Conservation (phyloP, 2,113 vertebrate genomes). For the Albula goreensis region DNA sequence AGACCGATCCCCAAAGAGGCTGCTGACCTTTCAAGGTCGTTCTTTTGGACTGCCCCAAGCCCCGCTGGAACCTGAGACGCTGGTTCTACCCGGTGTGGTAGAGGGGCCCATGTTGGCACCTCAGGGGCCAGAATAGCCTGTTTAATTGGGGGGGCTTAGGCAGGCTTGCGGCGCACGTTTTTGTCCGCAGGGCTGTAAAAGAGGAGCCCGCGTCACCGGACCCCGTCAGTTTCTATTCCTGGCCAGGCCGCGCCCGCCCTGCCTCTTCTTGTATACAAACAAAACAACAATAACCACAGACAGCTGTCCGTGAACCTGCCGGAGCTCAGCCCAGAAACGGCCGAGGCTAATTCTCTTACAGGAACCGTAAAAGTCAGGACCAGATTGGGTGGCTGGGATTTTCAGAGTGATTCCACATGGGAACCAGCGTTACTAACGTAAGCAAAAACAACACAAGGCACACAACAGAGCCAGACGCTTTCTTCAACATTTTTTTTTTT, state of each 20-base stretch:
- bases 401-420: background rate
- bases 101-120: background rate
- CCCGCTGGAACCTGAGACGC: background rate
- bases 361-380: background rate
- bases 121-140: background rate
- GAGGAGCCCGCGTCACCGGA: no score
- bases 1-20: background rate
- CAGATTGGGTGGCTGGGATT: background rate
- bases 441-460: background rate
- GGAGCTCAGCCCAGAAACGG: background rate
- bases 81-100: background rate
- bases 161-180: background rate
- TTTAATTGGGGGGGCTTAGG: background rate
- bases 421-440: background rate
- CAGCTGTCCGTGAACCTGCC: background rate
- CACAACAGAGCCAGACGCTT: background rate
- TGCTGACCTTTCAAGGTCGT: background rate
- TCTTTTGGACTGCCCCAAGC: background rate
- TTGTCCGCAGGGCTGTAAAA: background rate
- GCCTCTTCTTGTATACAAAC: slow-evolving; percentile 12
- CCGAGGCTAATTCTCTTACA: background rate
- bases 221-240: slow-evolving; percentile 6
- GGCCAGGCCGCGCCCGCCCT: background rate
- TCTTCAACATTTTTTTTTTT: background rate
- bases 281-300: slow-evolving; percentile 1